These are phyloP conservation scores for Carabus problematicus DNA, from an alignment of 2,888 invertebrate species.

Conservation along the genomic window DNA sequence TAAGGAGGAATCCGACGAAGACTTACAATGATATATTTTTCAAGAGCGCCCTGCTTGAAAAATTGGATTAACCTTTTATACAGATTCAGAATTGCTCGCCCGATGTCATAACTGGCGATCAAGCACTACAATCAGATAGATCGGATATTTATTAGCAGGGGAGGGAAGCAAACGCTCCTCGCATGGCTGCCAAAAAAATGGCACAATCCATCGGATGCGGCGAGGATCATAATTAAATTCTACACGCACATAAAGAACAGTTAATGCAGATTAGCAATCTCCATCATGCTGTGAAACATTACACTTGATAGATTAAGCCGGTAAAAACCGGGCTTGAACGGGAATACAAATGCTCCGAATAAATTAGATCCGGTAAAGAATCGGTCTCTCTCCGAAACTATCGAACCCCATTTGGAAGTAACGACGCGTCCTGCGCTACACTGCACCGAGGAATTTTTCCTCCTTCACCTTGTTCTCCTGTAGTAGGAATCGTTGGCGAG, in stretches of 20 bases:
- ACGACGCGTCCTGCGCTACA: slow-evolving; percentile 1
- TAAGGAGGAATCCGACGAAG: too few species aligned
- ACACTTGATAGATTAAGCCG: slow-evolving; percentile 19
- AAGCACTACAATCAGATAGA: slow-evolving; percentile 38
- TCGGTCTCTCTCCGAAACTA: slow-evolving; percentile 27
- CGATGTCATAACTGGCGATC: slow-evolving; percentile 32
- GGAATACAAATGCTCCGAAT: slow-evolving; percentile 37
- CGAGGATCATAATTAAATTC: slow-evolving; percentile 34
- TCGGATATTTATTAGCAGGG: slow-evolving; percentile 24
- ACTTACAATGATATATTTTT: too few species aligned
- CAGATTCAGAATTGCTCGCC: not conserved
- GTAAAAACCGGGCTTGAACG: slow-evolving; percentile 24
- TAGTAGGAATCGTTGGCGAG: not conserved
- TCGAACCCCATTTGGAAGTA: slow-evolving; percentile 25
- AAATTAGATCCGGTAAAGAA: slow-evolving; percentile 32
- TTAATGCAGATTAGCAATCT: slow-evolving; percentile 35
- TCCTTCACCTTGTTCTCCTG: not conserved
- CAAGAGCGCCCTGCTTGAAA: too few species aligned
- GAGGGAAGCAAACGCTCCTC: not conserved
- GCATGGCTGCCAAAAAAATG: slow-evolving; percentile 21
- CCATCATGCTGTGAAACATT: slow-evolving; percentile 29
- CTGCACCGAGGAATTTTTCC: not conserved
- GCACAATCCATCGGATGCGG: slow-evolving; percentile 21
- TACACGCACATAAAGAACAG: slow-evolving; percentile 32
- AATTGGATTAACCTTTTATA: too few species aligned